Base-by-base conservation (phyloP, 2,888 invertebrate species). In the Melieria crassipennis region DNA sequence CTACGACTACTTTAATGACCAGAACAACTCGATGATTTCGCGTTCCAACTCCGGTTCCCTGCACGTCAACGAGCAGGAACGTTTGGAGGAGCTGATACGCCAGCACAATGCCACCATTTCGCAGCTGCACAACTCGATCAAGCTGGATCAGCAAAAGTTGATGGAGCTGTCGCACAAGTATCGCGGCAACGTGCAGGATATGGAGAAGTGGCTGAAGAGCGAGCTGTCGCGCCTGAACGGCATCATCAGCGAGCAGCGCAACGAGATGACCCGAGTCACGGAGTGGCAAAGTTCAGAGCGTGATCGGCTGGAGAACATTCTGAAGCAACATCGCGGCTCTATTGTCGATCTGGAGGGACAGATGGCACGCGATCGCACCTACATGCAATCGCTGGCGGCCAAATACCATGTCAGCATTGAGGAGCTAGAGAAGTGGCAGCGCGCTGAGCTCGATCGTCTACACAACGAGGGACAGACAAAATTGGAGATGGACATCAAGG, bases 391-490 rank as follows among this genome's bases (percentile, higher is more conserved):
- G 7, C 55, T 86, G 71, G 84, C 85, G 4, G 77, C 78, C 46
- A 84, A 85, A 60, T 86, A 86, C 65, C 82, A 85, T 11, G 81
- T 86, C 1, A 82, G 81, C 52, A 80, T 86, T 60, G 85, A 85
- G 16, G 86, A 86, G 50, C 75, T 86, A 7, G 85, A 85, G 70
- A 81, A 82, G 45, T 86, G 86, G 86, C 86, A 86, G 67, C 79
- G 80, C 5, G 76, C 81, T 42, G 86, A 86, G 64, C 58, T 86
- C 62, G 78, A 82, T n/a, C 81, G 86, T 4, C 75, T 86, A 55
- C 82, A 84, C 47, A 77, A 79, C 55, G 79, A 81, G 16, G 79
- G 79, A 5, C 81, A 84, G 48, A 55, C 73, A 0, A 76, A 78
- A 63, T 73, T 82, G 7, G 79, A 80, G 57, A 68, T 76, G 64